Percentiles rank a stretch among this genome's conserved stretches.
Conservation (phyloP, 2,888 invertebrate species). For the Bibio marci region DNA sequence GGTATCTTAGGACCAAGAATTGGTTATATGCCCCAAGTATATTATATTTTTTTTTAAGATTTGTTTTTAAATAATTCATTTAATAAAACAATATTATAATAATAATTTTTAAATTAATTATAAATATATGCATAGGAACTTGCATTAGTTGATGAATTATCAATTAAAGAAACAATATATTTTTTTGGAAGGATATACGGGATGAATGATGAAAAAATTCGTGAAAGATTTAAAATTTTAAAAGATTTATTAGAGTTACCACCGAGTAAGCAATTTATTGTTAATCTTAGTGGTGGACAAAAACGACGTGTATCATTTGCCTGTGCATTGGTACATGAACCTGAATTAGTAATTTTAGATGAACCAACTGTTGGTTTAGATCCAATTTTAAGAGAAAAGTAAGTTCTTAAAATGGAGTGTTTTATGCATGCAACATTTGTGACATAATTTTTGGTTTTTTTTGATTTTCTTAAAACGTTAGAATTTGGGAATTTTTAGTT, state of each 20-base stretch:
- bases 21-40: slow-evolving; percentile 74
- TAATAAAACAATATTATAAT: background rate
- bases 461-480: slow-evolving; percentile 19
- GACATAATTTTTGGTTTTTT: too few relatives aligned
- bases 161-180: slow-evolving; percentile 64
- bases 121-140: slow-evolving; percentile 40
- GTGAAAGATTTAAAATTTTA: slow-evolving; percentile 49
- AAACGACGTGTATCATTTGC: slow-evolving; percentile 79
- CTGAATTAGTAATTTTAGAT: slow-evolving; percentile 74
- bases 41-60: slow-evolving; percentile 32
- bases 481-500: slow-evolving; percentile 77
- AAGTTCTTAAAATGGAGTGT: too few relatives aligned
- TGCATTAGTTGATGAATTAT: slow-evolving; percentile 60
- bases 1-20: slow-evolving; percentile 54
- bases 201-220: slow-evolving; percentile 43
- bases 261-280: slow-evolving; percentile 42
- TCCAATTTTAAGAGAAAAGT: slow-evolving; percentile 71
- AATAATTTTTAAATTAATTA: background rate
- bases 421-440: too few relatives aligned
- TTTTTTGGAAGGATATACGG: slow-evolving; percentile 80
- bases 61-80: background rate
- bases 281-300: slow-evolving; percentile 74
- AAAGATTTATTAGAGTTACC: slow-evolving; percentile 61
- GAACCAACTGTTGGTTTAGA: slow-evolving; percentile 92
- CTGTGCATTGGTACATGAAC: slow-evolving; percentile 73